A percentile compares a stretch with the other conserved stretches of the same genome.
Evolutionary conservation across 2,797 vertebrate genomes (phyloP).

Genomic region (Chelmon rostratus): DNA sequence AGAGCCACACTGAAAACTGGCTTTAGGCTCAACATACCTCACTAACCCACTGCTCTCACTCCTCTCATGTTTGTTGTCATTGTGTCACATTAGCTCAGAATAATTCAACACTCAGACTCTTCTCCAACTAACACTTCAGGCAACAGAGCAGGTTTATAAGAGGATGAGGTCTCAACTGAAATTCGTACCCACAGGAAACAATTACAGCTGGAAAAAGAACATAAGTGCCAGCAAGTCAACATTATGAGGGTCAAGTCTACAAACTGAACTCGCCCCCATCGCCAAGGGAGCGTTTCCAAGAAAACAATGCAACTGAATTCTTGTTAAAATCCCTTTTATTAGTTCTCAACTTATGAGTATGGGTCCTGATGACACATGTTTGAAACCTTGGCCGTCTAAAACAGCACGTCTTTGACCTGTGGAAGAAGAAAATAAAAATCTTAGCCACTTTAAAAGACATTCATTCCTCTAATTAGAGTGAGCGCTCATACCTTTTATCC

Average conservation of each 20-base stretch:
- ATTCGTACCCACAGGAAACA: not conserved
- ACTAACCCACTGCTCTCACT: too few species aligned
- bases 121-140: not conserved
- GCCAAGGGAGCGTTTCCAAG: not conserved
- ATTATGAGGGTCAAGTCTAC: too few species aligned
- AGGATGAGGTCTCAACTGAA: too few species aligned
- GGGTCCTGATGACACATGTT: slow-evolving; percentile 77
- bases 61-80: too few species aligned
- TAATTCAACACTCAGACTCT: not conserved
- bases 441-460: not conserved
- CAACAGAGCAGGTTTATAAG: too few species aligned
- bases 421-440: fast-evolving
- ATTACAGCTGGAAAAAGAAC: not conserved
- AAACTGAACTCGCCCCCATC: not conserved
- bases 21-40: too few species aligned
- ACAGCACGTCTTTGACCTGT: slow-evolving; percentile 71
- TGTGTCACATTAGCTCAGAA: not conserved
- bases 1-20: too few species aligned
- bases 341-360: slow-evolving; percentile 49
- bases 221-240: too few species aligned
- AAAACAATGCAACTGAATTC: not conserved
- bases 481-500: slow-evolving; percentile 49
- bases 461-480: not conserved
- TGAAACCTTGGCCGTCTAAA: not conserved
- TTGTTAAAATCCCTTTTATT: slow-evolving; percentile 36